Base-by-base conservation (phyloP, 2,113 vertebrate genomes). In the Cyanistes caeruleus region DNA sequence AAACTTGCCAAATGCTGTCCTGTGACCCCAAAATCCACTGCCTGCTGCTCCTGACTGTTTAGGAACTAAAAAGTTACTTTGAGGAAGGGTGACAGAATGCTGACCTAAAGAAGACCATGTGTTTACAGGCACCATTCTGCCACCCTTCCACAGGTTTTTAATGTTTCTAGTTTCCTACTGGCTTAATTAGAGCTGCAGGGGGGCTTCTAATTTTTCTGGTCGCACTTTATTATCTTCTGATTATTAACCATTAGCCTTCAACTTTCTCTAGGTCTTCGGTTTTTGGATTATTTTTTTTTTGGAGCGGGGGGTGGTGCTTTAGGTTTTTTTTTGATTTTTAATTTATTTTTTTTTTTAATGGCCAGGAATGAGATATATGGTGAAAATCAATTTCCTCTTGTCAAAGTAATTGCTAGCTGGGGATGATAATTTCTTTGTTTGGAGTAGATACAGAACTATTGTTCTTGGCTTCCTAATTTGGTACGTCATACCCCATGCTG, bases 181-280 rank as follows among this genome's bases (percentile, higher is more conserved):
- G 63, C 53, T 92, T 94, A 83, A 93, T 93, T 90, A 84, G 85
- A 94, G 84, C 72, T 88, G 79, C 79, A 74, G 85, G 72, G 68
- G 18, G 93, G 60, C 68, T 90, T 92, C 88, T 92, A 89, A 96
- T 96, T 93, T 93, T 93, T 95, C 80, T 84, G 68, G 76, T 94
- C 85, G 87, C 60, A 78, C 68, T 88, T 94, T 93, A 84, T 96
- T 87, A 81, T 89, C 62, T 56, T 83, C 59, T 76, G 84, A 95
- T 94, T 94, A 85, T 56, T 65, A 90, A 67, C 35, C n/a, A 87
- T 93, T 88, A 84, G 43, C 79, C 69, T 94, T 87, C 63, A 69
- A 51, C 51, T 90, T 91, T 89, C 68, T 59, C 31, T 33, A 37
- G 46, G 27, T 12, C 11, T 63, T 49, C 16, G 7, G 4, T 2